Evolutionary conservation across 2,797 vertebrate species (phyloP), one percentile per base, ranked within the genome.

Genomic region (Vultur gryphus): DNA sequence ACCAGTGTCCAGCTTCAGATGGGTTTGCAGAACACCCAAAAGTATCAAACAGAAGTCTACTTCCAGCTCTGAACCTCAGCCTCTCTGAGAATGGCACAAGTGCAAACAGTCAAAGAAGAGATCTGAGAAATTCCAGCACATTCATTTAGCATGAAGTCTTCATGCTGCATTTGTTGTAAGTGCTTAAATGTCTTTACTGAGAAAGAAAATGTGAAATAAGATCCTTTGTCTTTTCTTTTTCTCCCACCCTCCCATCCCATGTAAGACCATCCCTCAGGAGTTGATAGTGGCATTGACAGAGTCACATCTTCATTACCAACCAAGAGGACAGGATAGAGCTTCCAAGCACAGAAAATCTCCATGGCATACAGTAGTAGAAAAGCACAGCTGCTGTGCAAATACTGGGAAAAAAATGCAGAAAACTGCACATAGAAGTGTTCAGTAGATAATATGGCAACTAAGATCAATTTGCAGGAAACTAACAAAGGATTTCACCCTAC

Each of bases 221-320:
- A 46, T 43, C 23, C 15, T 61, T 59, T 51, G 13, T 5, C 16
- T 39, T 46, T 44, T 61, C 59, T 10, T 65, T 55, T 21, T 6
- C 2, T 46, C n/a, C 29, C 12, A 31, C 12, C 3, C 21, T 7
- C 5, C 5, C 28, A 39, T 26, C 8, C 46, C 54, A 31, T 7
- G 3, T 35, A 72, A 65, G 31, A 48, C 14, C 33, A 78, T 19
- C 16, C 29, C 39, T 70, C 16, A n/a, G 21, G 37, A 70, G 35
- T 0, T 51, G 10, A 35, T 2, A 73, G 16, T 5, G 16, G 11
- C 52, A 54, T 8, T 43, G 28, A 35, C 10, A 71, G 58, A 5
- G 9, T 44, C 59, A 43, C 19, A 39, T 21, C 28, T 57, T 78
- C 55, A n/a, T 81, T 37, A 20, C 7, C 49, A 77, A 19, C 2